Base-by-base conservation (phyloP, 2,888 invertebrate genomes). In the Polietes domitor region DNA sequence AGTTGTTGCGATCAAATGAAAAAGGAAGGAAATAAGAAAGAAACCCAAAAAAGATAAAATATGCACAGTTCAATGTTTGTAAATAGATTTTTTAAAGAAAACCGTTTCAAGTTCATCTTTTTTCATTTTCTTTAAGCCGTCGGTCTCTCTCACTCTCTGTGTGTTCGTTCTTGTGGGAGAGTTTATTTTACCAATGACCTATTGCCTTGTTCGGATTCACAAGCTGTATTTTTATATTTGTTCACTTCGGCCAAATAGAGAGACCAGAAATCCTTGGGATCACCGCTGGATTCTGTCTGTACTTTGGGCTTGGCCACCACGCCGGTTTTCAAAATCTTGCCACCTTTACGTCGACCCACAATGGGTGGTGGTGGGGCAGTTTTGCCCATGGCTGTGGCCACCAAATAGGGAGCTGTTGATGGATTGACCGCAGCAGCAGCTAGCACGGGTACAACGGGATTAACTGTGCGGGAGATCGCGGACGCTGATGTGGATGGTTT, bases 181-280 rank as follows among this genome's bases (percentile, higher is more conserved):
- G 55, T 86, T 94, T 95, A 98, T 95, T 98, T 98, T 83, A 98
- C 97, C 85, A 98, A 94, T 9, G 98, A 97, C 88, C 98, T 94
- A 63, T 97, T 97, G 92, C 97, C 98, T 86, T 96, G 94, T 90
- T 98, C 98, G 88, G 97, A 97, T 92, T 98, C 97, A 92, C 98
- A 98, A 85, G 97, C 97, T 75, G 97, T 96, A 91, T 97, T 97
- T 90, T 97, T 96, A 91, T 98, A 98, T 90, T 96, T 96, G 90
- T 97, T 96, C 19, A 98, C 98, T 94, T 98, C 98, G 83, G 96
- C 96, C 95, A 98, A 95, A 91, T 98, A 98, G 28, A 97, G 94
- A 0, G 97, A 96, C 98, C 98, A 98, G 15, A 98, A 97, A 92
- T 98, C 98, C 90, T 96, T 96, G 0, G 96, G 95, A 85, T 93